phyloP scores from a whole-genome alignment of 2,113 vertebrate species.

The crab-eating macaque (Macaca fascicularis) region DNA sequence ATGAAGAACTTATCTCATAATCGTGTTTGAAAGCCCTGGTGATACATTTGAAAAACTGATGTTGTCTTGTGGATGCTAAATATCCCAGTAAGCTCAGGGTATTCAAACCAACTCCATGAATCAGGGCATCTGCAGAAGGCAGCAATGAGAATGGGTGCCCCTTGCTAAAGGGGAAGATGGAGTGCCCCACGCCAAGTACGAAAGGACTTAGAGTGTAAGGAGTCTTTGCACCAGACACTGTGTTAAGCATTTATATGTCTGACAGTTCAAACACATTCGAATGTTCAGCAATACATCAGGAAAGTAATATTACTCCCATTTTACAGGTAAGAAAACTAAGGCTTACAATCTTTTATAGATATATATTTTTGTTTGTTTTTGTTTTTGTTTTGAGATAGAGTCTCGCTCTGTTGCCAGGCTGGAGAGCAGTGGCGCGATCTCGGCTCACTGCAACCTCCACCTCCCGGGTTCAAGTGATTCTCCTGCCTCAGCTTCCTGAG shows the following conservation, averaged over 20 bases:
- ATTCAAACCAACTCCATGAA: background rate
- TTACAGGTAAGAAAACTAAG: background rate
- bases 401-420: too few species aligned
- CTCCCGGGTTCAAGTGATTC: too few species aligned
- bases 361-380: too few species aligned
- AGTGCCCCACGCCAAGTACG: too few species aligned
- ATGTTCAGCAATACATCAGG: background rate
- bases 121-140: background rate
- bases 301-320: background rate
- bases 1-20: background rate
- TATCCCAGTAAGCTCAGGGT: background rate
- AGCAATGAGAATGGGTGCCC: background rate
- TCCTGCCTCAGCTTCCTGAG: too few species aligned
- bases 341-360: background rate
- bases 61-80: background rate
- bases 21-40: background rate
- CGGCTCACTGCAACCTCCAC: too few species aligned
- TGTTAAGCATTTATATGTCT: background rate
- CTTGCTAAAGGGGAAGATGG: background rate
- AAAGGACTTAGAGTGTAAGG: background rate
- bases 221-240: background rate
- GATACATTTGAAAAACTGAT: background rate
- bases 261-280: background rate
- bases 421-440: too few species aligned
- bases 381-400: too few species aligned